Base-by-base conservation (phyloP, 2,113 vertebrate species). In the Cisticola juncidis region DNA sequence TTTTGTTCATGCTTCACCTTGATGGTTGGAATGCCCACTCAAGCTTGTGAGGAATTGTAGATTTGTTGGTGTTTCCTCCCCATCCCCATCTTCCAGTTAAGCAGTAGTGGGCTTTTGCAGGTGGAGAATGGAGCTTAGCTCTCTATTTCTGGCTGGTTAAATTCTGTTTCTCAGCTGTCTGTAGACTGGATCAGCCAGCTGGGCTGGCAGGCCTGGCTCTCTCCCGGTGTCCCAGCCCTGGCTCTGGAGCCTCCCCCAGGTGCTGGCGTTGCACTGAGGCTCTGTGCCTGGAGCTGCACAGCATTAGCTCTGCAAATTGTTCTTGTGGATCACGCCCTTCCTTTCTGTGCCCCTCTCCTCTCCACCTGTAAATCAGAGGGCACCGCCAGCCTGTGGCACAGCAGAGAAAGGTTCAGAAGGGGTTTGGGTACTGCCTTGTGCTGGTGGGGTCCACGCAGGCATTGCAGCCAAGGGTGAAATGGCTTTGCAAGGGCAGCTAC, bases 361-460 rank as follows among this genome's bases (percentile, higher is more conserved):
- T 50, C 7, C 24, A 3, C 19, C 26, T 23, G 29, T n/a, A 5
- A 23, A 29, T 14, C 24, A 47, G 47, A 33, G 44, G 29, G 40
- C 19, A 29, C 6, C 35, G 8, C 7, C 35, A 12, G 29, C 40
- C n/a, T n/a, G 45, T 0, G 0, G 33, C 64, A 3, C 0, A 6
- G 56, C 21, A 0, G 3, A n/a, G 16, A 61, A 36, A 29, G 61
- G 21, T 38, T 45, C 44, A 66, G 66, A 24, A n/a, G 48, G 21
- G 54, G 51, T 51, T 31, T 4, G 15, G 56, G 12, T 17, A 2
- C 14, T 22, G 33, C 22, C 2, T 5, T 23, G 44, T 50, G 47
- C 79, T 31, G 35, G 9, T 48, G n/a, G 20, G 25, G 9, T 45
- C 74, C 10, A 1, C 0, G n/a, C 64, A 56, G 71, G 19, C 6